Base-by-base conservation (phyloP, 1,140 invertebrate species). In the Artemia franciscana region DNA sequence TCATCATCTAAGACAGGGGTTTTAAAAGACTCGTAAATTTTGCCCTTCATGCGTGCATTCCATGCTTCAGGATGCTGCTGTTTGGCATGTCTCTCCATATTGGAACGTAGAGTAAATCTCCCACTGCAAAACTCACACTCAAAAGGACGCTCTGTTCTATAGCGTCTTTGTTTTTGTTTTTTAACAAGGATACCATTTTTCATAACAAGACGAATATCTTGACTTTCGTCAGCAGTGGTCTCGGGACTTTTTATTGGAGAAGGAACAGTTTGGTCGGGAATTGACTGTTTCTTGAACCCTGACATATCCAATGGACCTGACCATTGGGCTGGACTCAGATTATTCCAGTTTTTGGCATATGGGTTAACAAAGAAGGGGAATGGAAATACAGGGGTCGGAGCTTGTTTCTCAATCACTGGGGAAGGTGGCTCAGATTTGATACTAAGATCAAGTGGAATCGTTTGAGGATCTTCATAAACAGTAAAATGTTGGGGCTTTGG, bases 21-120 rank as follows among this genome's bases (percentile, higher is more conserved):
- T 18, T 51, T 51, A 18, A 51, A 51, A 18, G 39, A 51, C 21
- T 51, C 39, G 39, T 51, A 51, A 18, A 51, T 51, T 18, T 51
- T 51, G 21, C 39, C 39, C 39, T 51, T 51, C 39, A 51, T 51
- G 57, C 84, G 74, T 62, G 86, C 83, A 58, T 82, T 85, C 85
- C 88, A 91, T 66, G 80, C 82, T 60, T 89, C 84, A 0, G 88
- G 88, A 76, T 93, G 90, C 67, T 92, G 89, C 67, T 91, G 88
- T 70, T 93, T 93, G 0, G 92, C 85, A 65, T 94, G 90, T 0
- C 89, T 75, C 71, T 93, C 89, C 88, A 92, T 92, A 68, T 92
- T 92, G 5, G 88, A 91, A 5, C 88, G 78, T 0, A 93, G 71
- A 0, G 89, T 92, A 68, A 94, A 94, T 58, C 85, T 78, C 0